Conservation (phyloP, 1,140 invertebrate species). For the Bombyx mori region DNA sequence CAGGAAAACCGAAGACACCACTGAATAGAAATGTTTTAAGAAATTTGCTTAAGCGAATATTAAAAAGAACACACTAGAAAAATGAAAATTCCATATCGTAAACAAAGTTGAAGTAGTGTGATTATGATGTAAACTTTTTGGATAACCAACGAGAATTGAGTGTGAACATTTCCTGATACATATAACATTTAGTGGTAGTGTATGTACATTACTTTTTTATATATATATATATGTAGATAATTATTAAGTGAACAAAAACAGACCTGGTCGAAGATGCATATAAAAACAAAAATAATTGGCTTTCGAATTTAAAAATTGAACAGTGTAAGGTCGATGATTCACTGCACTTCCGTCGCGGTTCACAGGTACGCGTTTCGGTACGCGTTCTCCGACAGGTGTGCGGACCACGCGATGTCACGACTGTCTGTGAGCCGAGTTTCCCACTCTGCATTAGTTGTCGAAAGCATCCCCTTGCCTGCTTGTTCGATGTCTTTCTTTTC, state of each 20-base stretch:
- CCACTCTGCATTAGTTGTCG: constrained; percentile 5
- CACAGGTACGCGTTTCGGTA: constrained; percentile 11
- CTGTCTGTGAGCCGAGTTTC: constrained; percentile 14
- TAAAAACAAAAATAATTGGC: constrained; percentile 15
- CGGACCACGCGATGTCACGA: constrained; percentile 23
- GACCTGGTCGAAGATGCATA: neutral
- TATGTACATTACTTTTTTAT: too few relatives aligned
- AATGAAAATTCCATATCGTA: too few relatives aligned
- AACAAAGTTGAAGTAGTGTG: too few relatives aligned
- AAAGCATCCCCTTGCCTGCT: constrained; percentile 6
- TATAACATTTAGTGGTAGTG: neutral
- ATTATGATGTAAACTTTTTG: too few relatives aligned
- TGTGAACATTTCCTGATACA: neutral
- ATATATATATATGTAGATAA: neutral
- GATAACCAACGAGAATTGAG: too few relatives aligned
- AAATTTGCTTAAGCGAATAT: too few relatives aligned
- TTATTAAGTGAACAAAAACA: neutral
- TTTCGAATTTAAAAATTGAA: constrained; percentile 22
- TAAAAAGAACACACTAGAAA: too few relatives aligned
- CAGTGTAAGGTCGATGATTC: constrained; percentile 21
- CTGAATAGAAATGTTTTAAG: too few relatives aligned
- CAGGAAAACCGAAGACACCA: too few relatives aligned
- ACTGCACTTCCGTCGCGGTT: constrained; percentile 49
- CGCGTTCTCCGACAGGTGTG: constrained; percentile 19
- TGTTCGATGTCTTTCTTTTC: constrained; percentile 1